Conservation (phyloP, 2,888 invertebrate species). For the Drepanosiphum platanoidis region DNA sequence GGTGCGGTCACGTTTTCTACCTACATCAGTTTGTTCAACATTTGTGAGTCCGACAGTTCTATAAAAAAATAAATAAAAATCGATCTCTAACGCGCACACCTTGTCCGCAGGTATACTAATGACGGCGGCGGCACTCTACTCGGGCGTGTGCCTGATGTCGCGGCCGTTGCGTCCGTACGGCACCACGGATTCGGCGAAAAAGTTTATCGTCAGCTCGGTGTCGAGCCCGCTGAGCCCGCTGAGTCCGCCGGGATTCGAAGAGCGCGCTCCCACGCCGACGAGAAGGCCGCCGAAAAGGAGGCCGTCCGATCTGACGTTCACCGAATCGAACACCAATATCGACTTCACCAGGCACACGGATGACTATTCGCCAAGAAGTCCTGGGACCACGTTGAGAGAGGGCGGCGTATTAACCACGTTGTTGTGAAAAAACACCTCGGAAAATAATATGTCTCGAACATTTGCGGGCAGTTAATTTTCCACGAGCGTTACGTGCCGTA, state of each 20-base stretch:
- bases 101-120: slow-evolving; percentile 49
- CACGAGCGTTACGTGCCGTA: too few relatives aligned
- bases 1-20: slow-evolving; percentile 53
- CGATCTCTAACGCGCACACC: neutral
- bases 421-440: slow-evolving; percentile 38
- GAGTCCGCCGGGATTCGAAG: slow-evolving; percentile 47
- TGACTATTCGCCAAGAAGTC: slow-evolving; percentile 60
- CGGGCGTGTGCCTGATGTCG: slow-evolving; percentile 42
- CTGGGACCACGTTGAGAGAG: slow-evolving; percentile 62
- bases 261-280: slow-evolving; percentile 27
- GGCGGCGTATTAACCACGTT: slow-evolving; percentile 63
- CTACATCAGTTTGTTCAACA: slow-evolving; percentile 37
- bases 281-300: slow-evolving; percentile 59
- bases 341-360: slow-evolving; percentile 57
- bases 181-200: slow-evolving; percentile 11
- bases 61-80: neutral
- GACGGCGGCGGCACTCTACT: slow-evolving; percentile 46
- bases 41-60: slow-evolving; percentile 15
- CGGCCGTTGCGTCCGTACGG: slow-evolving; percentile 41
- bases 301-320: slow-evolving; percentile 38
- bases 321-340: slow-evolving; percentile 49
- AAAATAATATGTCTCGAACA: too few relatives aligned
- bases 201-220: slow-evolving; percentile 47
- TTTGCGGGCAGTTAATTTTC: too few relatives aligned
- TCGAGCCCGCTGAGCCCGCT: slow-evolving; percentile 50